phyloP scores from a whole-genome alignment of 2,113 vertebrate species.

The Hepsetus odoe region DNA sequence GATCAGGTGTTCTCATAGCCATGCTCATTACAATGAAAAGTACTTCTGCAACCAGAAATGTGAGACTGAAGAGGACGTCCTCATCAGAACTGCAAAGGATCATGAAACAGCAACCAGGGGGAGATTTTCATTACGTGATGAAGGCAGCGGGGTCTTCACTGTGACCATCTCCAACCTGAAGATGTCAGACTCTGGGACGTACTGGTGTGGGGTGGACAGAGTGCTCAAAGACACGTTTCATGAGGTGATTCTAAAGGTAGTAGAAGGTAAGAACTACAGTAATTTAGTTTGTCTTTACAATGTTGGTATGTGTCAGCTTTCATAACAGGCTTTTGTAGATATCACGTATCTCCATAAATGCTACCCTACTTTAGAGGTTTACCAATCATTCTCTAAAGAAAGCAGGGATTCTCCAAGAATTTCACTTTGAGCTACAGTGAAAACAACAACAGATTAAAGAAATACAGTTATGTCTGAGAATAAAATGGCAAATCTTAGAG shows the following conservation, averaged over 20 bases:
- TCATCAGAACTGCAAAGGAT: not conserved
- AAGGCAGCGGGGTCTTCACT: constrained; percentile 42
- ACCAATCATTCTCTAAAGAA: no score
- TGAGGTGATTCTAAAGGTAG: not conserved
- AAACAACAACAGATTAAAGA: no score
- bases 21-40: constrained; percentile 22
- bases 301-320: no score
- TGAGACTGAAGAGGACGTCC: not conserved
- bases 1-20: constrained; percentile 48
- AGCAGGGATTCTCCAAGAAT: no score
- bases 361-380: no score
- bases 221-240: constrained; percentile 28
- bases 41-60: constrained; percentile 62
- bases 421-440: no score
- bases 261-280: constrained; percentile 7
- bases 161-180: constrained; percentile 56
- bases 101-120: not conserved
- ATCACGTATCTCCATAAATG: no score
- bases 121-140: constrained; percentile 8
- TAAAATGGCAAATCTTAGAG: no score
- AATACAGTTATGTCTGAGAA: no score
- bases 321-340: no score
- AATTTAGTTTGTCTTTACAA: no score
- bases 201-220: constrained; percentile 58
- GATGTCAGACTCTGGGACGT: constrained; percentile 53